Evolutionary conservation across 2,113 vertebrate genomes (phyloP).

Genomic region (Columba livia): DNA sequence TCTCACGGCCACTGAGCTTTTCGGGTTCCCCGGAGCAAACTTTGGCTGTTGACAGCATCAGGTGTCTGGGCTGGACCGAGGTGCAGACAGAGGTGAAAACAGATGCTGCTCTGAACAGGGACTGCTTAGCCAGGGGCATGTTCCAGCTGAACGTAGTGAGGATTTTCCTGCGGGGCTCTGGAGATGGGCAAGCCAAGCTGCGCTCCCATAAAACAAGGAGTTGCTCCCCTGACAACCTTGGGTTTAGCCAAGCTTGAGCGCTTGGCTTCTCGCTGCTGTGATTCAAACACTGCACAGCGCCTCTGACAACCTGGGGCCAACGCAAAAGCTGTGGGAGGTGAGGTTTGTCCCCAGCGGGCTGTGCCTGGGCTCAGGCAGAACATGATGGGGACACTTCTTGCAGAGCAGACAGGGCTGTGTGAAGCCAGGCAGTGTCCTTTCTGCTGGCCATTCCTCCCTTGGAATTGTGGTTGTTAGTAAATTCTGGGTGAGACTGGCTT

Average conservation of each 20-base stretch:
- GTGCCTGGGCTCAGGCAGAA: background rate
- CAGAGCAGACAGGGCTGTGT: background rate
- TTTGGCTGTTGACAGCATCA: slow-evolving; percentile 20
- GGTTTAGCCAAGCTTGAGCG: background rate
- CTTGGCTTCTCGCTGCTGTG: background rate
- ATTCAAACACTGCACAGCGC: background rate
- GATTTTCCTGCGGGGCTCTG: background rate
- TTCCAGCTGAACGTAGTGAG: accelerated
- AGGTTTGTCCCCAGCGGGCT: background rate
- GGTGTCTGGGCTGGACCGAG: background rate
- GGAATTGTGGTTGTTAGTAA: background rate
- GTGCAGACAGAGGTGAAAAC: background rate
- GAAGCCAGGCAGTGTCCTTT: background rate
- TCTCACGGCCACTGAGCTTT: slow-evolving; percentile 32
- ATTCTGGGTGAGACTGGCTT: background rate
- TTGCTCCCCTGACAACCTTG: background rate
- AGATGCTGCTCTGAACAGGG: background rate
- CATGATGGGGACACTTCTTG: background rate
- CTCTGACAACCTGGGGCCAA: background rate
- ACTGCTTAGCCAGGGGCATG: background rate
- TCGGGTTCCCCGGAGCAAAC: slow-evolving; percentile 31
- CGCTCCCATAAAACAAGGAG: accelerated
- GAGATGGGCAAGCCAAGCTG: background rate
- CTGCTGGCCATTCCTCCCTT: background rate
- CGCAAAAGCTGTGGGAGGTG: background rate